A percentile compares a stretch with the other conserved stretches of the same genome.
Conservation (phyloP, 92 coral and sea anemone species). For the Heliopora coerulea region DNA sequence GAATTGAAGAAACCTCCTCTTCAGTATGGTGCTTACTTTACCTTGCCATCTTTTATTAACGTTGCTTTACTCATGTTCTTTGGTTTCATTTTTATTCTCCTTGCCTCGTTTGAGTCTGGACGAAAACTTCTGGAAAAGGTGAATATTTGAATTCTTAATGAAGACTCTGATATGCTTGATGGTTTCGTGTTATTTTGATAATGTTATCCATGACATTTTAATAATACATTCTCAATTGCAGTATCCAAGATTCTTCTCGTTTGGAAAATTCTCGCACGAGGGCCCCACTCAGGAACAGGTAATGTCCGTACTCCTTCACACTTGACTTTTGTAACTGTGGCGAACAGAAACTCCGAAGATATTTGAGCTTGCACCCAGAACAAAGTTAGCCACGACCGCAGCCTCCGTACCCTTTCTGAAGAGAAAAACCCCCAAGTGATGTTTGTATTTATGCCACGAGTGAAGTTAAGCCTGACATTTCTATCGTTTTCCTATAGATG, state of each 20-base stretch:
- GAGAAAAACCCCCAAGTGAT: no score
- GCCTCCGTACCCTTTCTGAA: no score
- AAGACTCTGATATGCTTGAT: not conserved
- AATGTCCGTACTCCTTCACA: no score
- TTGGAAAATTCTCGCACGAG: constrained; percentile 85
- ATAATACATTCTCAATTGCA: constrained; percentile 15
- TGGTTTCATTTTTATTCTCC: constrained; percentile 74
- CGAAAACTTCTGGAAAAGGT: constrained; percentile 82
- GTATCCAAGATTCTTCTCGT: constrained; percentile 84
- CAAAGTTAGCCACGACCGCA: no score
- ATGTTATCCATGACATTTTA: no score
- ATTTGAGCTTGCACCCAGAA: no score
- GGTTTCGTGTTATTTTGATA: no score
- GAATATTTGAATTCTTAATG: not conserved
- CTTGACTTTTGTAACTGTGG: no score
- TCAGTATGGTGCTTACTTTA: constrained; percentile 83
- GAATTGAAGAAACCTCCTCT: constrained; percentile 61
- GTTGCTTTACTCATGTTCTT: constrained; percentile 70
- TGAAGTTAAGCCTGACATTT: not conserved
- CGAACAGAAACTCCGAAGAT: no score
- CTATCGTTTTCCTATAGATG: constrained; percentile 57
- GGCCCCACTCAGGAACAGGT: constrained; percentile 97
- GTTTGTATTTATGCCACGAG: no score
- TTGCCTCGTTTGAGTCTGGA: constrained; percentile 81
- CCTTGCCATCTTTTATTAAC: constrained; percentile 58